Evolutionary conservation across 2,888 invertebrate genomes (phyloP).

Genomic region (Dromius quadrimaculatus): DNA sequence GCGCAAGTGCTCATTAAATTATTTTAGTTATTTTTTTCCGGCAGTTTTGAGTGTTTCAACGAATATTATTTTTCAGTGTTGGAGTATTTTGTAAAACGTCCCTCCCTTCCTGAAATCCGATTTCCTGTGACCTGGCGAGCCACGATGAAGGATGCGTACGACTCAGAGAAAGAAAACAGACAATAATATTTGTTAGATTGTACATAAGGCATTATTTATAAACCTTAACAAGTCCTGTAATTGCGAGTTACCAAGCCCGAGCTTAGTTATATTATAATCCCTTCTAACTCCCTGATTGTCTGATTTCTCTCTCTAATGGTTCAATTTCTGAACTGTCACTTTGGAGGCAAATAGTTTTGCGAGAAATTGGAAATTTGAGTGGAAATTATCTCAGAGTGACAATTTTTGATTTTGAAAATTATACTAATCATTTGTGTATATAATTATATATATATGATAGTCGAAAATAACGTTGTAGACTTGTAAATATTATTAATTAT

Average conservation of each 20-base stretch:
- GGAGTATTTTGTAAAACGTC: neutral
- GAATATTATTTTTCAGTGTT: neutral
- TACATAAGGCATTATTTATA: conserved; percentile 30
- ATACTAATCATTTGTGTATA: conserved; percentile 45
- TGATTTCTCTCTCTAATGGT: conserved; percentile 6
- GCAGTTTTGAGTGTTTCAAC: neutral
- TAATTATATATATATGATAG: conserved; percentile 47
- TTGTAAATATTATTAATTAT: conserved; percentile 56
- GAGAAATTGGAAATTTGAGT: conserved; percentile 8
- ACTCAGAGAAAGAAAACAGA: conserved; percentile 14
- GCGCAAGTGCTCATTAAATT: neutral
- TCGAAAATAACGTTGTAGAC: conserved; percentile 52
- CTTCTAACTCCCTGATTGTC: conserved; percentile 5
- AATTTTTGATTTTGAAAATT: conserved; percentile 4
- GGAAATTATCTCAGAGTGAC: neutral
- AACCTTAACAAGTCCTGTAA: conserved; percentile 19
- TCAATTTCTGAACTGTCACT: neutral
- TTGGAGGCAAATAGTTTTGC: neutral
- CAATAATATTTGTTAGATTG: neutral
- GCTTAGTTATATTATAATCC: conserved; percentile 19
- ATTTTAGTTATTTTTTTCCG: neutral
- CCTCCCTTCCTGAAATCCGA: neutral
- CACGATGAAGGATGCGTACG: neutral
- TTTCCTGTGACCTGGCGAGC: neutral
- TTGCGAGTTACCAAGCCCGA: conserved; percentile 28